phyloP scores from a whole-genome alignment of 2,113 vertebrate genomes.

The Ondatra zibethicus region DNA sequence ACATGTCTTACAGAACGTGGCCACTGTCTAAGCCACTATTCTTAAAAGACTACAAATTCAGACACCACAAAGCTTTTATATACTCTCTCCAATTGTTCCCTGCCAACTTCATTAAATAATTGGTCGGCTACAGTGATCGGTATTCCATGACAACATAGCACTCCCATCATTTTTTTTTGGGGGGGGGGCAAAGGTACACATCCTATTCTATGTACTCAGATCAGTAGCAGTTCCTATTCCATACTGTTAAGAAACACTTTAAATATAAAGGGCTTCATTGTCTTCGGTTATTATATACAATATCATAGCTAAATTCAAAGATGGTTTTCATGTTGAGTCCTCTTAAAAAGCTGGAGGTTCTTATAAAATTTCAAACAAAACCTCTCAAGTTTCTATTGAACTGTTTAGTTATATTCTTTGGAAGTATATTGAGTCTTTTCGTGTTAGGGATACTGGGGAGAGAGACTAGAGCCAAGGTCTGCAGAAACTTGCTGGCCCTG shows the following conservation, averaged over 20 bases:
- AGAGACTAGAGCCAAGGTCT: background rate
- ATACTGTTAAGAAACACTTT: background rate
- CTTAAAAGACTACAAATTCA: constrained; percentile 56
- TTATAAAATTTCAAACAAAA: constrained; percentile 9
- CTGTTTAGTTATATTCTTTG: background rate
- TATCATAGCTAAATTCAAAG: background rate
- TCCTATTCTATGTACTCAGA: background rate
- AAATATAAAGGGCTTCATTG: background rate
- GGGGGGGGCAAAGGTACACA: constrained; percentile 9
- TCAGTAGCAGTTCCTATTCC: background rate
- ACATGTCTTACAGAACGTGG: background rate
- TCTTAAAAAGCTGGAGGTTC: background rate
- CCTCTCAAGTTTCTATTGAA: background rate
- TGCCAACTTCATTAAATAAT: constrained; percentile 14
- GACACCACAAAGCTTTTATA: background rate
- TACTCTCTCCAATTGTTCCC: constrained; percentile 1
- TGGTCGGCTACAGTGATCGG: background rate
- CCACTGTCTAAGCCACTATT: background rate
- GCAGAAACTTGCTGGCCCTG: background rate
- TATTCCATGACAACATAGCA: background rate
- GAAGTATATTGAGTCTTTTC: background rate
- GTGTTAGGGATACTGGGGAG: background rate
- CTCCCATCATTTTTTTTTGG: background rate
- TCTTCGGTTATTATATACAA: background rate
- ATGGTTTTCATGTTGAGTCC: background rate